Conservation (phyloP, 30 jellyfish, hydroid and myxozoan species). For the Mastigias papua region DNA sequence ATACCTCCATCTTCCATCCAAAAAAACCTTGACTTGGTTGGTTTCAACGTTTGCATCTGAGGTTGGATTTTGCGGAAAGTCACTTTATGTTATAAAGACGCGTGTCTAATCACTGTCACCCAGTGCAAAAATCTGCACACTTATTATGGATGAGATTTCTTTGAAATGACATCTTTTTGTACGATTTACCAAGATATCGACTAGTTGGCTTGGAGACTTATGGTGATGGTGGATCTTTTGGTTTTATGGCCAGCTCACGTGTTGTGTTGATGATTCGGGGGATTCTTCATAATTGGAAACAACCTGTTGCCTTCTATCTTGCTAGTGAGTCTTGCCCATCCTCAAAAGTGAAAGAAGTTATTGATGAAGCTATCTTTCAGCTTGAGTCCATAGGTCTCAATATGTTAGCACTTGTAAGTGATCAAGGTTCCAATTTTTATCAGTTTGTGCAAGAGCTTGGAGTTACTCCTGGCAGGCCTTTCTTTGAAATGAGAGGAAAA, state of each 20-base stretch:
- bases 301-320: constrained; percentile 48
- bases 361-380: constrained; percentile 16
- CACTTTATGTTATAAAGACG: constrained; percentile 33
- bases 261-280: constrained; percentile 54
- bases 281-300: constrained; percentile 41
- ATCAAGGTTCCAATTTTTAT: constrained; percentile 35
- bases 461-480: constrained; percentile 42
- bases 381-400: constrained; percentile 48
- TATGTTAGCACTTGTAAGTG: constrained; percentile 46
- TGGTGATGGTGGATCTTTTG: constrained; percentile 35
- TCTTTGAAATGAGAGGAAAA: constrained; percentile 36
- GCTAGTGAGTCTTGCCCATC: constrained; percentile 43
- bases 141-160: constrained; percentile 66
- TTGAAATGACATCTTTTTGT: constrained; percentile 51
- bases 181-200: constrained; percentile 15
- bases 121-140: constrained; percentile 13
- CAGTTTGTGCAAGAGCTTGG: constrained; percentile 16
- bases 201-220: constrained; percentile 47
- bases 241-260: constrained; percentile 44
- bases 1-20: constrained; percentile 19
- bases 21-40: not conserved
- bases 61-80: constrained; percentile 47
- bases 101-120: constrained; percentile 31
- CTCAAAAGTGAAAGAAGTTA: not conserved
- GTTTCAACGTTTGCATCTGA: constrained; percentile 57